Conservation (phyloP, 2,797 vertebrate genomes). For the Lerista edwardsae region DNA sequence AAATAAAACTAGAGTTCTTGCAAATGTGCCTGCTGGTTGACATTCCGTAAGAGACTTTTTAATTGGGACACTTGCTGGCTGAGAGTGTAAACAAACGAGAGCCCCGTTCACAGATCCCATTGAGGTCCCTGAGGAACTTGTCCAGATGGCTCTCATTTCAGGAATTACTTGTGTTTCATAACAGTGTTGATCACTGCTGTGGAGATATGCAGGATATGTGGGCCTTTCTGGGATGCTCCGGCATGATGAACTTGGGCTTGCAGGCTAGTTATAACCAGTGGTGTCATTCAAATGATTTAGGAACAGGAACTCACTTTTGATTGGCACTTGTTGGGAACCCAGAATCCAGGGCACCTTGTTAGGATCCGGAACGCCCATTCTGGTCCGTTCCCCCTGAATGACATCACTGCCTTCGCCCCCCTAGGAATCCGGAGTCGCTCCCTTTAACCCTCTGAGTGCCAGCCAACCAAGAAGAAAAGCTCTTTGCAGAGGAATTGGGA, state of each 20-base stretch:
- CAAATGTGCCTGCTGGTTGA: slow-evolving; percentile 63
- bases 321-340: too few relatives aligned
- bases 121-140: not conserved
- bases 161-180: not conserved
- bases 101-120: not conserved
- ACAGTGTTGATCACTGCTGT: not conserved
- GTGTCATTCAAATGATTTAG: too few relatives aligned
- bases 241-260: not conserved
- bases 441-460: too few relatives aligned
- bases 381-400: too few relatives aligned
- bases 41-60: not conserved
- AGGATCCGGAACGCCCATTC: too few relatives aligned
- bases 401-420: too few relatives aligned
- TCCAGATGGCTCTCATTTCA: not conserved
- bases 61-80: not conserved
- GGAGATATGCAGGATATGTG: not conserved
- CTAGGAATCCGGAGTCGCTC: too few relatives aligned
- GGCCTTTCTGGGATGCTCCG: not conserved
- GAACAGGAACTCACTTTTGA: too few relatives aligned
- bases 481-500: too few relatives aligned
- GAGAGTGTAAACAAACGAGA: not conserved
- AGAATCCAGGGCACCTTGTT: too few relatives aligned
- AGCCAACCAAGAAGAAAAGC: too few relatives aligned
- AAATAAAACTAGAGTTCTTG: slow-evolving; percentile 51
- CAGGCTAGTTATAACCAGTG: too few relatives aligned